A percentile compares a stretch with the other conserved stretches of the same genome.
These are phyloP conservation scores for Drosophila mauritiana DNA, from an alignment of 1,140 invertebrate species.

Conservation along the genomic window DNA sequence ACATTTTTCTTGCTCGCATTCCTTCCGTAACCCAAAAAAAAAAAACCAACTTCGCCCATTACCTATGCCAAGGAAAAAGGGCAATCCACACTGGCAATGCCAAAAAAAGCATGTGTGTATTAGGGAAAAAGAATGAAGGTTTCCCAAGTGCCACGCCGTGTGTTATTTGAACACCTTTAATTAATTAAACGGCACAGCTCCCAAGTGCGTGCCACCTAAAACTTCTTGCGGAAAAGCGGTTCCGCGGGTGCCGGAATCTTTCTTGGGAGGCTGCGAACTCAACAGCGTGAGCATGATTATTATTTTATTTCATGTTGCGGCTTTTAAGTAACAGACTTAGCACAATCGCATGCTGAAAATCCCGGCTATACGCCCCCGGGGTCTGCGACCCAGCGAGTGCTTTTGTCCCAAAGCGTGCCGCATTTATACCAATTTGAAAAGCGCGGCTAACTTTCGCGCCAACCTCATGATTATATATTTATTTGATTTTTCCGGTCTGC, in stretches of 20 bases:
- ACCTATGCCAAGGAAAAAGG: slow-evolving; percentile 12
- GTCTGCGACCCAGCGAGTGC: slow-evolving; percentile 5
- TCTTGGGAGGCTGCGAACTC: slow-evolving; percentile 1
- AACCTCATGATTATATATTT: slow-evolving; percentile 77
- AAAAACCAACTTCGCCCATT: slow-evolving; percentile 29
- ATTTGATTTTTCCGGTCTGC: slow-evolving; percentile 68
- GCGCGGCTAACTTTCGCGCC: slow-evolving; percentile 67
- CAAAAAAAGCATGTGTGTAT: neutral
- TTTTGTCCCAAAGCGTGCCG: slow-evolving; percentile 58
- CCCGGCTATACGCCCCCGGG: slow-evolving; percentile 7
- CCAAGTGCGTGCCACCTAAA: slow-evolving; percentile 45
- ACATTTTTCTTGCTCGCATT: slow-evolving; percentile 1
- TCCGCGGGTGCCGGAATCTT: slow-evolving; percentile 11
- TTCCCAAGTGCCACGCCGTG: slow-evolving; percentile 65
- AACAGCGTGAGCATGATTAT: slow-evolving; percentile 60
- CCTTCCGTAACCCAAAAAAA: neutral
- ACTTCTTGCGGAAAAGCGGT: slow-evolving; percentile 18
- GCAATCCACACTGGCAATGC: neutral
- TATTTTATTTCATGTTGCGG: slow-evolving; percentile 46
- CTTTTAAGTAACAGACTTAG: slow-evolving; percentile 39
- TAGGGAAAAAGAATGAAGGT: slow-evolving; percentile 23
- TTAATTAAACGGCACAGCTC: slow-evolving; percentile 78
- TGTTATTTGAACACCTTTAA: slow-evolving; percentile 78
- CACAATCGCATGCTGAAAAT: slow-evolving; percentile 21
- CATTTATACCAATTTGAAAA: slow-evolving; percentile 80